Evolutionary conservation across 2,797 vertebrate species (phyloP).

Genomic region (Diglossa cyanea): DNA sequence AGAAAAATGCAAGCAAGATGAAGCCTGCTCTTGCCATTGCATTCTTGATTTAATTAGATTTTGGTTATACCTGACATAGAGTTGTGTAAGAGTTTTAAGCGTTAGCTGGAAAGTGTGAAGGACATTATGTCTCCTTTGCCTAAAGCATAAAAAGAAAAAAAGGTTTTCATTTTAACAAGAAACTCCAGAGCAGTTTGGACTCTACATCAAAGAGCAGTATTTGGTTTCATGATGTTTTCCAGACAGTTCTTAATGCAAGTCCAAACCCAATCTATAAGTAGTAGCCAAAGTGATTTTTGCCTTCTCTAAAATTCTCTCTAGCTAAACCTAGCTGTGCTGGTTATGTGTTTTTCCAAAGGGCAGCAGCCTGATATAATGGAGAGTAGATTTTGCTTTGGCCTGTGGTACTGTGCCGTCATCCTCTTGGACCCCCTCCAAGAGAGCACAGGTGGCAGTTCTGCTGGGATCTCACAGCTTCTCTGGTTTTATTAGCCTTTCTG

Average conservation of each 20-base stretch:
- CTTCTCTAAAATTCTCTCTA: not conserved
- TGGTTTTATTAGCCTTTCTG: not conserved
- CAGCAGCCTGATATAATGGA: not conserved
- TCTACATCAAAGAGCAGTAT: not conserved
- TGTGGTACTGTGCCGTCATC: not conserved
- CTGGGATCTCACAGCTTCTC: slow-evolving; percentile 51
- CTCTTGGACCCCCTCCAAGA: not conserved
- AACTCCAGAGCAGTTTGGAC: not conserved
- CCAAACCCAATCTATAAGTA: not conserved
- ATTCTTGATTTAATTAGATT: slow-evolving; percentile 32
- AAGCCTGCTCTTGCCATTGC: not conserved
- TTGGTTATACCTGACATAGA: not conserved
- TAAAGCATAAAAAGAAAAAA: not conserved
- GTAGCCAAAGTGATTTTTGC: not conserved
- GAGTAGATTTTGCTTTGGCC: not conserved
- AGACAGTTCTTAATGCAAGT: not conserved
- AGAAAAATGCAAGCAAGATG: not conserved
- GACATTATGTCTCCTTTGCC: not conserved
- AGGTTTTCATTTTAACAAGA: not conserved
- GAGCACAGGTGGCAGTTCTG: slow-evolving; percentile 9
- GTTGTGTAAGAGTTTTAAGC: not conserved
- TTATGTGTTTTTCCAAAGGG: not conserved
- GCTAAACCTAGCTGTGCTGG: not conserved
- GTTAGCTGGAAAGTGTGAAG: not conserved
- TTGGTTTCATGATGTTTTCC: slow-evolving; percentile 29